Base-by-base conservation (phyloP, 2,888 invertebrate genomes). In the Sarcophaga variegata region DNA sequence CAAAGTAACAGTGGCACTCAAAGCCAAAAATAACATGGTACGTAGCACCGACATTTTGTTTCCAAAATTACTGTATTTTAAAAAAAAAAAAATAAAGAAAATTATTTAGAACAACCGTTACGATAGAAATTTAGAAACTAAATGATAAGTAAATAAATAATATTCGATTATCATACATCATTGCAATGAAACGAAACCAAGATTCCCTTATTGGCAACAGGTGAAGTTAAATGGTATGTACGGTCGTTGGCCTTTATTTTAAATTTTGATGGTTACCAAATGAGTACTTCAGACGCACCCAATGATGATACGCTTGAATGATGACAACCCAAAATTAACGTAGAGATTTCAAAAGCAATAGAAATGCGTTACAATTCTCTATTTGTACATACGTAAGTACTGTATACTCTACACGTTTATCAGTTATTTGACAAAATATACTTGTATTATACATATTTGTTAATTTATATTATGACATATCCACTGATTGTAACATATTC, bases 1-100 rank as follows among this genome's bases (percentile, higher is more conserved):
- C 91, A 96, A 94, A 75, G 96, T 95, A 90, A 95, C 94, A 70
- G 95, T 94, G 88, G 95, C 95, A 91, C 96, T 96, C 90, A 97
- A 93, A 90, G 96, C 95, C 91, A 96, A 95, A 91, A 96, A 95
- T 92, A 95, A 94, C 88, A 93, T 86, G 74, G 93, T 92, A 87
- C 93, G 92, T 88, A 93, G 90, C 92, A 93, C 90, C 81, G 89
- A 87, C 89, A 89, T 89, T 76, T 75, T 88, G 64, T 71, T 27
- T 78, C 25, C 22, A 59, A 78, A n/a, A 70, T 37, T 60, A 49
- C 84, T 87, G 75, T 71, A 86, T 83, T 59, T 45, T 12, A 45
- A 66, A 8, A 84, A 75, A 12, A 63, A 76, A 22, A 59, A 70
- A 20, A 12, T 25, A 3, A 75, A 76, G 78, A 72, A 49, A 67